These are phyloP conservation scores for Drosophila mercatorum DNA, from an alignment of 2,888 invertebrate genomes.

Conservation along the genomic window DNA sequence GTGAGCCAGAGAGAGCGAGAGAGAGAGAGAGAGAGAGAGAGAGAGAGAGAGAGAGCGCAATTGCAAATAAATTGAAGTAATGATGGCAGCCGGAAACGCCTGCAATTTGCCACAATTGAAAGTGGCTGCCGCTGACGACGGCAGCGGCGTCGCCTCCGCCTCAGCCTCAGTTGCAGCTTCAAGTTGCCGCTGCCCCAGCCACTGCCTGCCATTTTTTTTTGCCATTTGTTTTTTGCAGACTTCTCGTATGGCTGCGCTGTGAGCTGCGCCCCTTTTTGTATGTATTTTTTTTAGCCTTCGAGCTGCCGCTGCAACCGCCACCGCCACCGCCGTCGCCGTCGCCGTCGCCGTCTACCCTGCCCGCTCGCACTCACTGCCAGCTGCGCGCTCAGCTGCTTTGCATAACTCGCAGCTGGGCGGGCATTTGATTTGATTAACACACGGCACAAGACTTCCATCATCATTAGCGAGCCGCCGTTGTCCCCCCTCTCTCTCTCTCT, in stretches of 20 bases:
- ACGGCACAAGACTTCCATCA: slow-evolving; percentile 67
- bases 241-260: slow-evolving; percentile 35
- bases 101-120: slow-evolving; percentile 81
- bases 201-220: slow-evolving; percentile 72
- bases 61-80: slow-evolving; percentile 50
- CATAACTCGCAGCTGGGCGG: slow-evolving; percentile 52
- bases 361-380: slow-evolving; percentile 12
- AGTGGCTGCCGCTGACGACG: slow-evolving; percentile 67
- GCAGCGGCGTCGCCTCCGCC: slow-evolving; percentile 31
- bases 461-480: slow-evolving; percentile 62
- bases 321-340: slow-evolving; percentile 62
- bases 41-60: background rate
- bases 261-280: slow-evolving; percentile 71
- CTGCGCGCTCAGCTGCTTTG: slow-evolving; percentile 56
- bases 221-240: background rate
- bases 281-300: slow-evolving; percentile 42
- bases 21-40: background rate
- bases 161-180: slow-evolving; percentile 17
- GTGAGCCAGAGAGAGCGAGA: background rate
- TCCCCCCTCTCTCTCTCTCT: too few species aligned
- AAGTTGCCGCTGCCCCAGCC: slow-evolving; percentile 5
- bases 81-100: slow-evolving; percentile 82
- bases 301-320: slow-evolving; percentile 58
- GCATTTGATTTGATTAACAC: slow-evolving; percentile 72
- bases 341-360: slow-evolving; percentile 49